Percentiles rank a stretch among this genome's conserved stretches.
These are phyloP conservation scores for Craterocephalus amniculus DNA, from an alignment of 2,797 vertebrate species.

Conservation along the genomic window DNA sequence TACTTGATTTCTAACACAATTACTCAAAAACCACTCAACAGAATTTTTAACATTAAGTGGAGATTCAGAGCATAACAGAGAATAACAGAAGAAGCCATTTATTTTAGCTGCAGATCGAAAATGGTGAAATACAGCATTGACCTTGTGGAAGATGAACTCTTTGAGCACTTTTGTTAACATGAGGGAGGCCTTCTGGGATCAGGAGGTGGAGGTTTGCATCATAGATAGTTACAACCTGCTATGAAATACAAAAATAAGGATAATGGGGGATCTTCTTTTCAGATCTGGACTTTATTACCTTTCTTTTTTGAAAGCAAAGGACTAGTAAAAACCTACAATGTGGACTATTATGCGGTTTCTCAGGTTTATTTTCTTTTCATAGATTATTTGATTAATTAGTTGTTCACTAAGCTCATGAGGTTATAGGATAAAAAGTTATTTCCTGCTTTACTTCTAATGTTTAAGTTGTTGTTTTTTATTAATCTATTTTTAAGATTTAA, in stretches of 20 bases:
- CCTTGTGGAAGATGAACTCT: neutral
- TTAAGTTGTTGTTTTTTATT: neutral
- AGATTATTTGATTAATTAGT: neutral
- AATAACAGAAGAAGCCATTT: neutral
- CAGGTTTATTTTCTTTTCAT: neutral
- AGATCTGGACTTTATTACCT: neutral
- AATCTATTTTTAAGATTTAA: too few relatives aligned
- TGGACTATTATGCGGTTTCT: neutral
- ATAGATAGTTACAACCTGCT: neutral
- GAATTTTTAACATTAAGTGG: neutral
- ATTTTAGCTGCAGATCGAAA: neutral
- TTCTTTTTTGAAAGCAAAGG: neutral
- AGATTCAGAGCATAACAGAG: neutral
- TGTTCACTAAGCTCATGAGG: too few relatives aligned
- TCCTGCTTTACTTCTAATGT: neutral
- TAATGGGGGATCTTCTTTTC: neutral
- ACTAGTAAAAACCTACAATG: neutral
- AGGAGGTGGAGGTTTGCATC: neutral
- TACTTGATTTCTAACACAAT: too few relatives aligned
- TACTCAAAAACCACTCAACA: too few relatives aligned
- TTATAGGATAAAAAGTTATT: neutral
- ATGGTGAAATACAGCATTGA: neutral
- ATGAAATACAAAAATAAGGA: neutral
- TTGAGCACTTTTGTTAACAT: neutral
- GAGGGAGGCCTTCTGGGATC: neutral